Base-by-base conservation (phyloP, 2,797 vertebrate species). In the Falco cherrug region DNA sequence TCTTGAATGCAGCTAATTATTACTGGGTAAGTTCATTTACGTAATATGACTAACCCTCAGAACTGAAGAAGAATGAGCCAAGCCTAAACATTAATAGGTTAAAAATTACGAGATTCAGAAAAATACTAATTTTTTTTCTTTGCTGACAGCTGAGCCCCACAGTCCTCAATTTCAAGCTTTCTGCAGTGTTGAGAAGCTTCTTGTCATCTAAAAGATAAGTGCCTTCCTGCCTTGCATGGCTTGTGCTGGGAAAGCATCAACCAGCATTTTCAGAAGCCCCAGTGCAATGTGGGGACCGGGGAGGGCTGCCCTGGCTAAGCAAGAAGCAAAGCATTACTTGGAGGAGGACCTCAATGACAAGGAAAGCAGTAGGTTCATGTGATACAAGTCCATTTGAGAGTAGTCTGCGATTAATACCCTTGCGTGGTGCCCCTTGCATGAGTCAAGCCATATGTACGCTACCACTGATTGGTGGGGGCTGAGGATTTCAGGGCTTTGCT, bases 401-500 rank as follows among this genome's bases (percentile, higher is more conserved):
- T 1, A 64, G 8, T 31, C 76, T 82, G 50, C 19, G n/a, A 47
- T 24, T 15, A 41, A 15, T 8, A 48, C 9, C 16, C 26, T 29
- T 41, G 25, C 1, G 1, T 18, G 24, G 18, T 67, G 45, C 5
- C 45, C 20, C 37, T 61, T 33, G 24, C 14, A 9, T 17, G 21
- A 21, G 24, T 59, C 50, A 43, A 61, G 16, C 10, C 68, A 50
- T 28, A 5, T 2, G 1, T 29, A 39, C 0, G 1, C 18, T 61
- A 29, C 31, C 26, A 39, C 22, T 0, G 2, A 3, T 31, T 26
- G 33, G 8, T 31, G 43, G 64, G 21, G 48, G 41, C 19, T 0
- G 0, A 47, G 43, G 48, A 39, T 80, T 80, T 41, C 31, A 15
- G 26, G 26, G 8, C 2, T 22, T 91, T 68, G 7, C 10, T 87